Conservation (phyloP, 2,797 vertebrate species). For the Alfaro cultratus region DNA sequence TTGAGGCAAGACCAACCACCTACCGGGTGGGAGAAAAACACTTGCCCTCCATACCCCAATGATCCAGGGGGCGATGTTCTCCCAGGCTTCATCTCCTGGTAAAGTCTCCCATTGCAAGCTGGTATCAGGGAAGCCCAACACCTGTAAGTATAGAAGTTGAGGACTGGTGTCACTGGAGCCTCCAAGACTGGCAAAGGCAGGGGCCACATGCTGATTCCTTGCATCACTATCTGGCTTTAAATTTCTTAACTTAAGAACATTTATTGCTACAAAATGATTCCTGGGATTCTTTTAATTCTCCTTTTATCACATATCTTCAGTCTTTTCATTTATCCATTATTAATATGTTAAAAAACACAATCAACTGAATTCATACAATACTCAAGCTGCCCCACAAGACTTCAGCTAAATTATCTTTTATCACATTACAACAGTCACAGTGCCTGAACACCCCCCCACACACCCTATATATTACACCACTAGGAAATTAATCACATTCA, state of each 20-base stretch:
- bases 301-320: slow-evolving; percentile 4
- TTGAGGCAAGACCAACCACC: background rate
- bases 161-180: background rate
- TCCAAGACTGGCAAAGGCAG: background rate
- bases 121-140: background rate
- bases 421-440: slow-evolving; percentile 60
- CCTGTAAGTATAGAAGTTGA: background rate
- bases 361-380: slow-evolving; percentile 44
- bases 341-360: slow-evolving; percentile 37
- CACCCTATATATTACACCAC: slow-evolving; percentile 50
- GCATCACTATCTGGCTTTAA: background rate
- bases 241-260: background rate
- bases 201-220: background rate
- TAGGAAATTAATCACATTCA: slow-evolving; percentile 57
- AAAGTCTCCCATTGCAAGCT: background rate
- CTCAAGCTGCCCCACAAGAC: slow-evolving; percentile 59
- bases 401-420: slow-evolving; percentile 58
- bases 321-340: slow-evolving; percentile 20
- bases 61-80: background rate
- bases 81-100: background rate
- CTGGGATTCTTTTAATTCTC: background rate
- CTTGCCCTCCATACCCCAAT: background rate
- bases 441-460: slow-evolving; percentile 37
- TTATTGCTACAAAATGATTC: background rate
- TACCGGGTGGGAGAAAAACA: background rate